Evolutionary conservation across 2,888 invertebrate species (phyloP).

Genomic region (Polymixis flavicincta): DNA sequence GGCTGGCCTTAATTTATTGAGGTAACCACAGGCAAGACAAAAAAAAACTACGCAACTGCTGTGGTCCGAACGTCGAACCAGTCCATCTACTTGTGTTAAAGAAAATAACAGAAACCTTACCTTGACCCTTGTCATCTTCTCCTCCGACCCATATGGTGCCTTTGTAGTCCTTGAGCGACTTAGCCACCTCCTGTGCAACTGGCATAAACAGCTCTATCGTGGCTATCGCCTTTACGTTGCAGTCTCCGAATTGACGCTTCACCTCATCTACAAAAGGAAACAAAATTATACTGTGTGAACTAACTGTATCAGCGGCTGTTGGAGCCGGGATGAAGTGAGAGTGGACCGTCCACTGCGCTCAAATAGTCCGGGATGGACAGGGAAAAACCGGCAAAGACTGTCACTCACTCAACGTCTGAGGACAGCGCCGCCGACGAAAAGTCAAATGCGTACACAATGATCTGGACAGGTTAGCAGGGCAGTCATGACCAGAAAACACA

Average conservation of each 20-base stretch:
- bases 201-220: conserved; percentile 92
- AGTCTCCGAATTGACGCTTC: conserved; percentile 91
- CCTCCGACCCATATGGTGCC: conserved; percentile 92
- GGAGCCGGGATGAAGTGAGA: too few species aligned
- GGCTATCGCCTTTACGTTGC: conserved; percentile 91
- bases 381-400: too few species aligned
- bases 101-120: conserved; percentile 63
- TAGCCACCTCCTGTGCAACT: conserved; percentile 89
- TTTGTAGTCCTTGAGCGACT: conserved; percentile 89
- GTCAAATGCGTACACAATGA: background rate
- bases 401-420: background rate
- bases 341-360: too few species aligned
- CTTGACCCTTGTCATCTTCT: conserved; percentile 87
- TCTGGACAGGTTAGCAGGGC: background rate
- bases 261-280: conserved; percentile 90
- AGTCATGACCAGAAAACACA: background rate
- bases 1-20: too few species aligned
- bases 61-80: background rate
- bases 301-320: background rate
- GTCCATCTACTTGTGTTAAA: background rate
- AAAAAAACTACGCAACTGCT: too few species aligned
- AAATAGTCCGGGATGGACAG: too few species aligned
- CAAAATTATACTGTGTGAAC: background rate
- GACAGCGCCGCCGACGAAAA: background rate
- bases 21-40: too few species aligned